Evolutionary conservation across 2,797 vertebrate species (phyloP).

Genomic region (Premnoplex brunnescens): DNA sequence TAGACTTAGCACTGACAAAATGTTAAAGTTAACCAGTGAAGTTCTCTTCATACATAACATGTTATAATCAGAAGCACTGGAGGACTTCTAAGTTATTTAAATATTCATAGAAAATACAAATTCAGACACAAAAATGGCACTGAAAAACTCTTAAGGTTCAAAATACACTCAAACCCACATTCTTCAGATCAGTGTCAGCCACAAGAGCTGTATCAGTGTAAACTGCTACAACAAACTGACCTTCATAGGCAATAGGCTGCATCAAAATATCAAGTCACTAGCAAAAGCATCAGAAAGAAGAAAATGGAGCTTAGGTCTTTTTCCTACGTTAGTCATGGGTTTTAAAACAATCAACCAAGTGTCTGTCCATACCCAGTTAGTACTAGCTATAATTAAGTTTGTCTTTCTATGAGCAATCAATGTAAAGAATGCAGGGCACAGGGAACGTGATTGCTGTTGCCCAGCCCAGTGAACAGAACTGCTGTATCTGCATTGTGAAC

Average conservation of each 20-base stretch:
- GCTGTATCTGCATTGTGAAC: constrained; percentile 58
- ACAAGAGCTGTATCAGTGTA: background rate
- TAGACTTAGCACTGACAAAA: background rate
- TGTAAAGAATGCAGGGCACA: constrained; percentile 44
- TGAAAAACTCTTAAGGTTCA: background rate
- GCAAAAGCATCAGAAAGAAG: background rate
- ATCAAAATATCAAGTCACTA: background rate
- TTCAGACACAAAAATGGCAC: background rate
- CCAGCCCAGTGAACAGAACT: constrained; percentile 48
- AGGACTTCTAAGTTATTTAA: background rate
- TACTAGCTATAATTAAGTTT: background rate
- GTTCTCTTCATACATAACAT: background rate
- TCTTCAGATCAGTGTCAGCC: background rate
- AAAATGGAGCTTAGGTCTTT: background rate
- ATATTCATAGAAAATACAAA: background rate
- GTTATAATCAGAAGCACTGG: background rate
- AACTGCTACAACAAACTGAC: background rate
- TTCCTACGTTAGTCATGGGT: background rate
- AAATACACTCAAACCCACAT: background rate
- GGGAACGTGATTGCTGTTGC: constrained; percentile 28
- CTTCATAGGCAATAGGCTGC: background rate
- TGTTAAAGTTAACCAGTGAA: background rate
- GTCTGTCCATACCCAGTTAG: background rate
- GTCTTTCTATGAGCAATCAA: constrained; percentile 37
- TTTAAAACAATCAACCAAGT: background rate